Evolutionary conservation across 2,113 vertebrate genomes (phyloP).

Genomic region (Eubucco bourcierii): DNA sequence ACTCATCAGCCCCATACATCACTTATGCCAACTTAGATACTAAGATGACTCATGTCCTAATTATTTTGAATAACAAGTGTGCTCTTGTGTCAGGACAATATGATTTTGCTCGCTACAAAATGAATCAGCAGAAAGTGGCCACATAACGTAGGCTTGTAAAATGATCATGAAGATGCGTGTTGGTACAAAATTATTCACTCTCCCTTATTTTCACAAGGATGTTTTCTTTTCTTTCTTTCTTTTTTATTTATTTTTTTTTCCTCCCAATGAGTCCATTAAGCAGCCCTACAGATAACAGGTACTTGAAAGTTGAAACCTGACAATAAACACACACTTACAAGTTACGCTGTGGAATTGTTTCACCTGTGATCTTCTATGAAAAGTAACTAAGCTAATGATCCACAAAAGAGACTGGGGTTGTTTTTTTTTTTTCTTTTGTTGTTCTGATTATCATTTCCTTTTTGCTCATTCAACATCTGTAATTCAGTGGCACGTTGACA

Average conservation of each 20-base stretch:
- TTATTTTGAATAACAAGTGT: conserved; percentile 67
- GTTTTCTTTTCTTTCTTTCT: accelerated
- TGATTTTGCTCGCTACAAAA: conserved; percentile 17
- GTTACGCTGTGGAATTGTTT: not conserved
- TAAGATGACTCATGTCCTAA: conserved; percentile 59
- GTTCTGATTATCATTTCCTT: not conserved
- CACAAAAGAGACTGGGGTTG: not conserved
- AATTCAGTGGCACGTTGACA: not conserved
- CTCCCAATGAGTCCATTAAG: not conserved
- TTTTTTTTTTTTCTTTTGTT: not conserved
- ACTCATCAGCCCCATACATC: conserved; percentile 62
- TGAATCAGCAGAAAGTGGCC: not conserved
- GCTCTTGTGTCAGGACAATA: conserved; percentile 58
- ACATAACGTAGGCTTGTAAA: conserved; percentile 1
- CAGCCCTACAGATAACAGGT: not conserved
- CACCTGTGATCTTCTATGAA: not conserved
- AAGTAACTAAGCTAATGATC: not conserved
- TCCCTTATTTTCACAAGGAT: conserved; percentile 18
- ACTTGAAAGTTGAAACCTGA: not conserved
- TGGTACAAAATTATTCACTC: not conserved
- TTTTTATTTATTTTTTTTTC: accelerated
- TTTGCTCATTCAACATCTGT: not conserved
- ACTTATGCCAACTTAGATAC: conserved; percentile 62
- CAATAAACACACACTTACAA: not conserved
- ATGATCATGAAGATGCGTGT: not conserved